Base-by-base conservation (phyloP, 2,113 vertebrate genomes). In the Mellivora capensis region DNA sequence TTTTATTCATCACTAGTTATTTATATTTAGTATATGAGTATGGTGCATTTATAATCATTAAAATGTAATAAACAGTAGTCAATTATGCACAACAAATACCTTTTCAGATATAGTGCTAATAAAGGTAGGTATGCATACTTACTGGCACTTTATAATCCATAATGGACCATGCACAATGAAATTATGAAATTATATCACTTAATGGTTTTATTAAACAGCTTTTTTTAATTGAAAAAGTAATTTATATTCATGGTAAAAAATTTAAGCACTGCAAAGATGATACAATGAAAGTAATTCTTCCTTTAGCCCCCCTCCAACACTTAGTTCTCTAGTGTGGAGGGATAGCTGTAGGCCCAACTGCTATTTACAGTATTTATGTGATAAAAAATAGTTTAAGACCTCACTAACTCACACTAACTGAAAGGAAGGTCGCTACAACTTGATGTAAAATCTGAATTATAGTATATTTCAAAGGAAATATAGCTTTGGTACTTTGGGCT, bases 381-480 rank as follows among this genome's bases (percentile, higher is more conserved):
- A 80, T 62, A 88, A 96, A 94, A 91, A 72, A 21, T 72, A 54
- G 64, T 91, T 96, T 79, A 86, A 96, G 95, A 93, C 4, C 47
- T 83, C 42, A 81, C 47, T 96, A 88, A 93, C 67, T 96, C 91
- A 94, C 31, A 25, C 21, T 84, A 95, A 88, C 49, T 77, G 64
- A 91, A 91, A 91, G 47, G 39, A 95, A 89, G 79, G 25, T 67
- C 91, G 47, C 77, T 83, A 21, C 18, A 89, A 85, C 72, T 94
- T 97, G 57, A 77, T 96, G 59, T 91, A 93, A 97, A 96, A 90
- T 95, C 85, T 95, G 90, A 94, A 96, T 97, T 95, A 95, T 42
- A n/a, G 18, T 87, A 77, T 81, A 90, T 96, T 97, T 96, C 80
- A 85, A 90, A 93, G 93, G 83, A 97, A 97, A 94, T 94, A 93